A percentile compares a stretch with the other conserved stretches of the same genome.
phyloP scores from a whole-genome alignment of 2,113 vertebrate species.

The human (Homo sapiens) region DNA sequence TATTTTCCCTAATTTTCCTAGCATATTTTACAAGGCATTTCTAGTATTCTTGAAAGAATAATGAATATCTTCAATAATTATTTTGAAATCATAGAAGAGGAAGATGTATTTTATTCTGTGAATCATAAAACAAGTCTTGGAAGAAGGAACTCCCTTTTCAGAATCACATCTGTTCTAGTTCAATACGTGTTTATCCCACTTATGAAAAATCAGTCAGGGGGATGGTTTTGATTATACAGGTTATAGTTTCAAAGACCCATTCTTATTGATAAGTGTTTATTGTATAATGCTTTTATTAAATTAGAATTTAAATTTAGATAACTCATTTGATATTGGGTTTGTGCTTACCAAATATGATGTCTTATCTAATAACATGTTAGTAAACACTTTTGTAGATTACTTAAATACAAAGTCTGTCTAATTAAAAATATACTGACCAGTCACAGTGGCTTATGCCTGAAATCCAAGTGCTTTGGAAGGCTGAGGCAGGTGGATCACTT shows the following conservation, averaged over 20 bases:
- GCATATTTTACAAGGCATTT: slow-evolving; percentile 21
- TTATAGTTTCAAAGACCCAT: neutral
- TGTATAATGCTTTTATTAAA: neutral
- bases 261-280: neutral
- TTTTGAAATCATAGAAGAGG: slow-evolving; percentile 34
- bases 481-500: no score
- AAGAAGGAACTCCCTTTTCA: slow-evolving; percentile 38
- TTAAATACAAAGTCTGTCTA: neutral
- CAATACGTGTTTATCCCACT: neutral
- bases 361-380: neutral
- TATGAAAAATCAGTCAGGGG: neutral
- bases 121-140: slow-evolving; percentile 36
- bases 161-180: slow-evolving; percentile 44
- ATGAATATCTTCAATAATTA: slow-evolving; percentile 37
- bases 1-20: neutral
- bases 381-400: neutral
- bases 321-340: neutral
- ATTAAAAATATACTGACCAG: neutral
- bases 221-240: neutral
- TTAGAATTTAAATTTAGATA: neutral
- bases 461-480: no score
- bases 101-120: slow-evolving; percentile 19
- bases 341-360: neutral
- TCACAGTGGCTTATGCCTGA: no score
- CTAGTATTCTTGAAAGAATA: slow-evolving; percentile 18